phyloP scores from a whole-genome alignment of 2,113 vertebrate species.

The Micronycteris hirsuta region DNA sequence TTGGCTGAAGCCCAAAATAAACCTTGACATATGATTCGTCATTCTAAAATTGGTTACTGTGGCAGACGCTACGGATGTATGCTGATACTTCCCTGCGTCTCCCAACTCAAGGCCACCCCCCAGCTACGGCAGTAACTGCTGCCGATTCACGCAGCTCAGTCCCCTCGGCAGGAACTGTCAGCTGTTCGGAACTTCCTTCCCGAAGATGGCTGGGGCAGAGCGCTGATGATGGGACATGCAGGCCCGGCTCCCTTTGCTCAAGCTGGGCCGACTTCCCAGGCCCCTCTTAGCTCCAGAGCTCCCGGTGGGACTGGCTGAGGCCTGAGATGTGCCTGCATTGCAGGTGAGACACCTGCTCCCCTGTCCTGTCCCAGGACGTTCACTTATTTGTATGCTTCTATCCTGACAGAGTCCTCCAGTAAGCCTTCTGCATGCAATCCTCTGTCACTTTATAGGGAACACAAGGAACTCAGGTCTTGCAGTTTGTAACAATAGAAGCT shows the following conservation, averaged over 20 bases:
- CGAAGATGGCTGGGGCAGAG: neutral
- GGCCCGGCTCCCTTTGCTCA: neutral
- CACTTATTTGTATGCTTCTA: neutral
- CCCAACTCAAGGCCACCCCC: neutral
- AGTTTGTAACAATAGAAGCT: neutral
- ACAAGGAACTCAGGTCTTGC: neutral
- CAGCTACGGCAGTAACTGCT: neutral
- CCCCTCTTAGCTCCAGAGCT: neutral
- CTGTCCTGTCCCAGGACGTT: neutral
- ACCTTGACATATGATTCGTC: neutral
- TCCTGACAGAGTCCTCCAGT: neutral
- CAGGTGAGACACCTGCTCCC: neutral
- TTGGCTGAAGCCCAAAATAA: neutral
- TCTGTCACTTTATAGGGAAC: neutral
- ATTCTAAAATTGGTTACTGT: neutral
- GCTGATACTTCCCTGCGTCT: neutral
- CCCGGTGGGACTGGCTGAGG: neutral
- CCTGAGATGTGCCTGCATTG: neutral
- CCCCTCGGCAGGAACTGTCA: neutral
- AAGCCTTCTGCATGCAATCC: neutral
- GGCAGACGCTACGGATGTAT: neutral
- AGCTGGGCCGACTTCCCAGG: neutral
- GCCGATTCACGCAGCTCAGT: neutral
- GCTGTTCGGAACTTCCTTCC: neutral
- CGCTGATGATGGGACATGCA: neutral